Percentiles rank a stretch among this genome's conserved stretches.
These are phyloP conservation scores for Anastrepha ludens DNA, from an alignment of 1,140 invertebrate genomes.

Conservation along the genomic window DNA sequence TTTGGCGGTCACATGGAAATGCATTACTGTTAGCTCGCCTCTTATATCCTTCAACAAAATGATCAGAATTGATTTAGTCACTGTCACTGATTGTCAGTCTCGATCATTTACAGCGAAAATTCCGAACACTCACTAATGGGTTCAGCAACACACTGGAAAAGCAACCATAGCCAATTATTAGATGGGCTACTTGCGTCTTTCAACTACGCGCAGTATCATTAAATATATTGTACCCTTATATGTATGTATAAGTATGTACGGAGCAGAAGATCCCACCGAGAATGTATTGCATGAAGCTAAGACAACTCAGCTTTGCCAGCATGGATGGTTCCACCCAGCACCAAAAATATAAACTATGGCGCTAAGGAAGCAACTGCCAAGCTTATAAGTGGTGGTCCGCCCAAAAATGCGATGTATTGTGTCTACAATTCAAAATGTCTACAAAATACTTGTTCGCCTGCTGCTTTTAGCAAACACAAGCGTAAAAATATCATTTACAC, in stretches of 20 bases:
- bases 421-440: slow-evolving; percentile 53
- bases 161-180: neutral
- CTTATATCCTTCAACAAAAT: no score
- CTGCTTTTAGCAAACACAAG: neutral
- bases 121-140: neutral
- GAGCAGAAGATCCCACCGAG: neutral
- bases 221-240: no score
- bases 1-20: no score
- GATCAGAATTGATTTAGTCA: no score
- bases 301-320: neutral
- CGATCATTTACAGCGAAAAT: no score
- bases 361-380: neutral
- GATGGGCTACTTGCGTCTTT: no score
- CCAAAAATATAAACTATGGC: neutral
- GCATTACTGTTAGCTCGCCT: no score
- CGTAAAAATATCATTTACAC: neutral
- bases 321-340: neutral
- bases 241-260: neutral
- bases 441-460: neutral
- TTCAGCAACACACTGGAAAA: neutral
- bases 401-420: slow-evolving; percentile 23
- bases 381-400: neutral
- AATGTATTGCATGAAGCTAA: neutral
- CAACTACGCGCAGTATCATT: no score
- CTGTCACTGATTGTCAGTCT: no score